A percentile compares a stretch with the other conserved stretches of the same genome.
These are phyloP conservation scores for Tetheella fluctuosa DNA, from an alignment of 2,888 invertebrate genomes.

Conservation along the genomic window DNA sequence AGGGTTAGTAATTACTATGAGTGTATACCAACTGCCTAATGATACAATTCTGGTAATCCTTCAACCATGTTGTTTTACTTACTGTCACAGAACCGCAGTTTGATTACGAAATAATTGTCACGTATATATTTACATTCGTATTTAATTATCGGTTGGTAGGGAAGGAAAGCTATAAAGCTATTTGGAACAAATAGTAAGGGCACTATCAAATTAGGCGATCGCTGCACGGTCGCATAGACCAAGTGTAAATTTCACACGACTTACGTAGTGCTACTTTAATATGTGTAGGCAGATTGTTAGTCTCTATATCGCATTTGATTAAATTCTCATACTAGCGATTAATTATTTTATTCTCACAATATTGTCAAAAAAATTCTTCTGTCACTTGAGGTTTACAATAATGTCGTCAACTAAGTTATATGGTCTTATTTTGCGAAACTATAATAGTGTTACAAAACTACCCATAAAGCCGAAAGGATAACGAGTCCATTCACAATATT, in stretches of 20 bases:
- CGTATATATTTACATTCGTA: neutral
- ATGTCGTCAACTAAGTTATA: too few species aligned
- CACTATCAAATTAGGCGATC: slow-evolving; percentile 5
- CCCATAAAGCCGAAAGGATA: too few species aligned
- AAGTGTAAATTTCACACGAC: slow-evolving; percentile 2
- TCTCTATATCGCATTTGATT: neutral
- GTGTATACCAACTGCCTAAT: neutral
- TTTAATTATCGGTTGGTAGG: neutral
- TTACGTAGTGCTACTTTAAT: neutral
- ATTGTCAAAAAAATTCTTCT: neutral
- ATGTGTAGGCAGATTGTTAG: neutral
- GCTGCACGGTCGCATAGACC: slow-evolving; percentile 3
- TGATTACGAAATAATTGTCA: too few species aligned
- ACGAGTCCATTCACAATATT: too few species aligned
- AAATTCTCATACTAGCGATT: slow-evolving; percentile 1
- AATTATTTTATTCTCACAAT: neutral
- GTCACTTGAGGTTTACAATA: too few species aligned
- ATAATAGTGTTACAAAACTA: too few species aligned
- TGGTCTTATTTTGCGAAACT: too few species aligned
- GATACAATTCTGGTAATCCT: neutral
- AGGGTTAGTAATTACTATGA: neutral
- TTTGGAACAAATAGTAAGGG: slow-evolving; percentile 8
- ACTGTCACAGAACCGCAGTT: neutral
- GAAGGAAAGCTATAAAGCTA: neutral
- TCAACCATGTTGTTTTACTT: neutral